Conservation (phyloP, 2,113 vertebrate species). For the Progne subis region DNA sequence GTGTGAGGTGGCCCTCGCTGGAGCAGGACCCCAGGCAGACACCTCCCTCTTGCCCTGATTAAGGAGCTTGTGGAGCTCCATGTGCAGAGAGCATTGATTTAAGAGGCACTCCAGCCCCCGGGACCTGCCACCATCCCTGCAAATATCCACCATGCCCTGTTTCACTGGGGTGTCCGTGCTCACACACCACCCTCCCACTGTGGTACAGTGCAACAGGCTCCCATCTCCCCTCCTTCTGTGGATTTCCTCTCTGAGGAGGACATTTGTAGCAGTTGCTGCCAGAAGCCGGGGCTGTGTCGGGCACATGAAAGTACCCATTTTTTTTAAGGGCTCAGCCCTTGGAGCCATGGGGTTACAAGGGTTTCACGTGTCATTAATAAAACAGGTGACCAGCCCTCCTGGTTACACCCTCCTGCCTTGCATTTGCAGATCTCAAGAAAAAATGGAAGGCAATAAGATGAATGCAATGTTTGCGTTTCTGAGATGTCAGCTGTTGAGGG, state of each 20-base stretch:
- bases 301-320: background rate
- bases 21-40: background rate
- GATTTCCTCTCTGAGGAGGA: background rate
- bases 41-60: background rate
- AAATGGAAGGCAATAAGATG: background rate
- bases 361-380: background rate
- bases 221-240: background rate
- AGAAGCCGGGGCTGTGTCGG: background rate
- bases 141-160: background rate
- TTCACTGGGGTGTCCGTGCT: background rate
- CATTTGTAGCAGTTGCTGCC: background rate
- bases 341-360: background rate
- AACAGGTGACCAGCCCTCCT: background rate
- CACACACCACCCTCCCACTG: background rate
- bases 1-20: background rate
- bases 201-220: rapidly evolving
- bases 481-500: background rate
- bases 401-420: background rate
- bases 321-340: background rate
- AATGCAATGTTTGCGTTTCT: background rate
- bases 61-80: background rate
- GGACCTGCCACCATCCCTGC: background rate
- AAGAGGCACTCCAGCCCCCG: background rate
- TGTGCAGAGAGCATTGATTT: background rate
- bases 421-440: background rate